Evolutionary conservation across 2,797 vertebrate species (phyloP).

Genomic region (Periparus ater): DNA sequence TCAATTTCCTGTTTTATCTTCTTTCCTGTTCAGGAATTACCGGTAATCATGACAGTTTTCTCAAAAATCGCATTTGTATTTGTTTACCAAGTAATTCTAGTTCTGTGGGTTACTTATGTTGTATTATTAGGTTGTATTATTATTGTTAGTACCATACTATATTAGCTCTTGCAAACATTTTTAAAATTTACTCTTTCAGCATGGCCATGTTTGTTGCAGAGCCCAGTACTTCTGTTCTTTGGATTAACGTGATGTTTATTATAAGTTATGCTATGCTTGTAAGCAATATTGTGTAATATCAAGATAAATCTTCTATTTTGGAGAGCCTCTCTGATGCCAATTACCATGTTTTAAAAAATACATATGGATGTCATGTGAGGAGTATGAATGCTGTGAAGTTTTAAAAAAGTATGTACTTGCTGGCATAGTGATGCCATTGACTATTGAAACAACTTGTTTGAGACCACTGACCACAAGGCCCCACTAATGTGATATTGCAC

Average conservation of each 20-base stretch:
- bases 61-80: background rate
- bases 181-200: background rate
- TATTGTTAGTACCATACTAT: background rate
- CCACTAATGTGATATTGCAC: background rate
- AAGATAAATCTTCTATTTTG: background rate
- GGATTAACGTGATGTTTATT: background rate
- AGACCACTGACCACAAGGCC: background rate
- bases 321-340: background rate
- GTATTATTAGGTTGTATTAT: background rate
- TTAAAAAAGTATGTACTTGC: background rate
- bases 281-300: background rate
- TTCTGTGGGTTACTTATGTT: background rate
- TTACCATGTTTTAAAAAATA: background rate
- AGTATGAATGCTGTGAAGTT: background rate
- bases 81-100: background rate
- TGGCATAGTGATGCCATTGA: background rate
- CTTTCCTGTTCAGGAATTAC: background rate
- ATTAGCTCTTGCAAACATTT: background rate
- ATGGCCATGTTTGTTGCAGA: accelerated
- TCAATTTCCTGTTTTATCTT: background rate
- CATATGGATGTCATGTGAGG: background rate
- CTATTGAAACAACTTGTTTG: background rate
- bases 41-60: background rate
- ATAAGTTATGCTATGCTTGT: background rate
- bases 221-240: background rate